Base-by-base conservation (phyloP, 2,113 vertebrate genomes). In the Excalfactoria chinensis region DNA sequence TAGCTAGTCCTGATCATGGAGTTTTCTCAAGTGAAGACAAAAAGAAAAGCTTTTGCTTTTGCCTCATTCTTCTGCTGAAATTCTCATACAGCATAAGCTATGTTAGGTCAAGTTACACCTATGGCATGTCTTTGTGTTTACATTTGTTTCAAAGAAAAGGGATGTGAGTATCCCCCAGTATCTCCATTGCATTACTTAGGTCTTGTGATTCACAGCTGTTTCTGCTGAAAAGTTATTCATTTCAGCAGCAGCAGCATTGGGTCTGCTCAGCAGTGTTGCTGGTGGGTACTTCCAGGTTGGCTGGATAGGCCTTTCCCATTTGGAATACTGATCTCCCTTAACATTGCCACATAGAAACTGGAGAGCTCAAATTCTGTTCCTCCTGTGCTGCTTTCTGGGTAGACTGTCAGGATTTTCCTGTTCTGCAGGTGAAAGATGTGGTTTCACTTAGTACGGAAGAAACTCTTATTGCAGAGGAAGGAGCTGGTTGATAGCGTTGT, bases 61-160 rank as follows among this genome's bases (percentile, higher is more conserved):
- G 37, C 16, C 18, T 80, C 0, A 0, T 70, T 89, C 48, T 86
- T 67, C 40, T 71, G 37, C 13, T 74, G 41, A 66, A 94, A n/a
- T 59, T 80, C 32, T 75, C 25, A 32, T 63, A 7, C 9, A 25
- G 70, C 48, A 40, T 51, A 60, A 40, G 22, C 51, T 41, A 4
- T 17, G 32, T 56, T 83, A 70, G 63, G 34, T 72, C 49, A 81
- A 22, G 76, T 81, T 77, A 62, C 68, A 49, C 75, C 64, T 74
- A 28, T 80, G 94, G 89, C 87, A 91, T 51, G 67, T 56, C 43
- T 56, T 89, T 68, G 41, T 37, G 18, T 49, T 25, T 40, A 4
- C n/a, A 13, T 74, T 77, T 41, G 63, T 85, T 92, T 74, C 2
- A 16, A 79, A 87, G 84, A 85, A 81, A 90, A 95, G 78, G 62